phyloP scores from a whole-genome alignment of 2,113 vertebrate genomes.

The Gila orcuttii region DNA sequence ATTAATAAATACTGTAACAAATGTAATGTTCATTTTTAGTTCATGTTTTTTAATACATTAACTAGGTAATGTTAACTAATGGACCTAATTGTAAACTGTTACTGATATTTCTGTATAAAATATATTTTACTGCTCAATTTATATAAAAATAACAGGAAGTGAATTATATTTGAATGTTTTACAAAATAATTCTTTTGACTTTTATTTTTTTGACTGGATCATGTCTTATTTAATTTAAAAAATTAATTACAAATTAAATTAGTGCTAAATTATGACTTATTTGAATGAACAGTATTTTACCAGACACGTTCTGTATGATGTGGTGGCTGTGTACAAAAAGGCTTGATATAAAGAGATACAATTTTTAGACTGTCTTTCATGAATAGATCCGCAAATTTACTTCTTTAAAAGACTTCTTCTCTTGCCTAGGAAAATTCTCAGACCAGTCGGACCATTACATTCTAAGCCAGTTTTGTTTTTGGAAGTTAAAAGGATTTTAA shows the following conservation, averaged over 20 bases:
- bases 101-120: not conserved
- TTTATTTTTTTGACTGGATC: no score
- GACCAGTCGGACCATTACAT: not conserved
- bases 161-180: not conserved
- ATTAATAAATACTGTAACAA: no score
- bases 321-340: not conserved
- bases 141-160: not conserved
- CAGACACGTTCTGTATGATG: not conserved
- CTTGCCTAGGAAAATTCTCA: not conserved
- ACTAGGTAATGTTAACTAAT: no score
- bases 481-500: not conserved
- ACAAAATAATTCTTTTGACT: no score
- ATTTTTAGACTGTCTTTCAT: not conserved
- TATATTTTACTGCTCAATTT: not conserved
- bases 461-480: not conserved
- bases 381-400: not conserved
- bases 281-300: not conserved
- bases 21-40: no score
- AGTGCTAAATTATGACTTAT: no score
- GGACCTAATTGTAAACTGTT: no score
- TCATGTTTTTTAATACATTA: no score
- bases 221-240: no score
- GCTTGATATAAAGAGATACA: not conserved
- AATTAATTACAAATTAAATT: no score
- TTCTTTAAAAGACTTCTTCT: slow-evolving; percentile 1